Evolutionary conservation across 2,113 vertebrate genomes (phyloP), one percentile per base, ranked within the genome.

Genomic region (Meleagris gallopavo): DNA sequence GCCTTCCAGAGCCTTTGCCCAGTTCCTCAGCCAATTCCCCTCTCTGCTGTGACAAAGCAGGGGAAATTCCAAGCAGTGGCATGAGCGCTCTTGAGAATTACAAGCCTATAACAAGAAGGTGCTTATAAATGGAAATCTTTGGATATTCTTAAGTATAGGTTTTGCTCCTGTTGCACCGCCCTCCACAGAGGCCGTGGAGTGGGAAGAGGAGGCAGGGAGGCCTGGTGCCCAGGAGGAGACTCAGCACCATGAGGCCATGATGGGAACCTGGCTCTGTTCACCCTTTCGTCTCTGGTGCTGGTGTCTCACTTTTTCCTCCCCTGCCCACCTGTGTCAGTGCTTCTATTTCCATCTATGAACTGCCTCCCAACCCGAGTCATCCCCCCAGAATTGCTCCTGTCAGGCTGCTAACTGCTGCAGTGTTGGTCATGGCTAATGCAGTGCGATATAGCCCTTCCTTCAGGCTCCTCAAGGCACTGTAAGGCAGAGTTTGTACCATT

Each of bases 71-170:
- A 54, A 94, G 64, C 70, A 78, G 36, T 57, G 29, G 57, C 0
- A 0, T 50, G 62, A 86, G 83, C 90, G 83, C 93, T 95, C 94
- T 91, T 85, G 64, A 80, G 96, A 89, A 60, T 82, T 93, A 84
- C 57, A 64, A 60, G 62, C 48, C 70, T 91, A 60, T 73, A 70
- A 91, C 62, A 86, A 57, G 29, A 83, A 21, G 30, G 48, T 77
- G 90, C 90, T 89, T 94, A 93, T 95, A 95, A 92, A 94, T 76
- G 58, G 79, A 96, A 95, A 93, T 85, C 69, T 89, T 91, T 88
- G 70, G 84, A 60, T 93, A 89, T 93, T 89, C 88, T 96, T 96
- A 96, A 96, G 92, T 80, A 91, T 69, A 83, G 91, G 79, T 91
- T 93, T 96, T 96, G 83, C 93, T 94, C 55, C 89, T 73, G 9